Conservation (phyloP, 1,140 invertebrate genomes). For the Brachionus koreanus region DNA sequence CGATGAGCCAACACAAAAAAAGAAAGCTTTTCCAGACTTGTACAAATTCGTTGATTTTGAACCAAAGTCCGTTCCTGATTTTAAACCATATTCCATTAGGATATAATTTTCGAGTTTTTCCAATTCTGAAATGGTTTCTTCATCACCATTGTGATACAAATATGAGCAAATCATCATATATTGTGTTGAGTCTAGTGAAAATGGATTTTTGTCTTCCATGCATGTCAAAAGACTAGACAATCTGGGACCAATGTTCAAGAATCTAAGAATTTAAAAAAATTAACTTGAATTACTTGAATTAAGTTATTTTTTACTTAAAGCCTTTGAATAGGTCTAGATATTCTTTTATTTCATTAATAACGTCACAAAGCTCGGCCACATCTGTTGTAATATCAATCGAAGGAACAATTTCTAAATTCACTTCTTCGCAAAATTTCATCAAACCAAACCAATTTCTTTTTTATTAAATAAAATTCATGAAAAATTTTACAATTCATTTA, state of each 20-base stretch:
- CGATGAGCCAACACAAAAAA: conserved; percentile 21
- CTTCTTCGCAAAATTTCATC: conserved; percentile 44
- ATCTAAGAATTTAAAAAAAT: neutral
- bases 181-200: neutral
- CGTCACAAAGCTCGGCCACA: conserved; percentile 26
- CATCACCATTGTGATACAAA: conserved; percentile 29
- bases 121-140: conserved; percentile 17
- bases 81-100: conserved; percentile 42
- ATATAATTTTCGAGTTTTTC: conserved; percentile 25
- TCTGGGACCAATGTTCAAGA: conserved; percentile 25
- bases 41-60: conserved; percentile 31
- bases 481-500: no score
- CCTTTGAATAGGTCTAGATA: conserved; percentile 27
- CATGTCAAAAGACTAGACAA: conserved; percentile 27
- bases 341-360: conserved; percentile 8
- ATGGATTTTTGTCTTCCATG: conserved; percentile 38
- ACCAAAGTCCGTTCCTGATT: conserved; percentile 29
- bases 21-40: conserved; percentile 28
- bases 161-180: conserved; percentile 42
- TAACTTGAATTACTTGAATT: neutral
- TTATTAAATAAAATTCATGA: no score
- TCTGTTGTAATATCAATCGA: conserved; percentile 29
- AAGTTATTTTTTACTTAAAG: neutral
- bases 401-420: conserved; percentile 35
- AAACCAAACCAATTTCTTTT: conserved; percentile 44